Evolutionary conservation across 2,888 invertebrate species (phyloP), one percentile per base, ranked within the genome.

Genomic region (Platycheirus albimanus): DNA sequence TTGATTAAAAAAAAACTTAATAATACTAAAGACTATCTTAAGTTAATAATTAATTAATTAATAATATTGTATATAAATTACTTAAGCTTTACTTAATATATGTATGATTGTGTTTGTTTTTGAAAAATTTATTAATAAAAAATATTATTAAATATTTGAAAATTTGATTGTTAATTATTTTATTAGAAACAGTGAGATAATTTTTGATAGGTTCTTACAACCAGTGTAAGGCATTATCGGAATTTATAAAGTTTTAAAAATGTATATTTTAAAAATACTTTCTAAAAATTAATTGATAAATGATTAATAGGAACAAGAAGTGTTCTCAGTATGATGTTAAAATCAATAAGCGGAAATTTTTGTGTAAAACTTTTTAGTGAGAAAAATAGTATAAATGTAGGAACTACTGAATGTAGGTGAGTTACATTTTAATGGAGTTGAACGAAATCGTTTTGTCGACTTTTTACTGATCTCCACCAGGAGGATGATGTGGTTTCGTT

Each of bases 1-100:
- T 80, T 79, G 79, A 84, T 79, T 24, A 24, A 24, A 24, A 24
- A 80, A 72, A 79, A 70, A 7, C 36, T 61, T 52, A 78, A 66
- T 41, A 24, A 24, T 61, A 54, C 64, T 69, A 70, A n/a, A 74
- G 24, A 38, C 52, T 78, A 79, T 47, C 33, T 56, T 69, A 64
- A 67, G 24, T 51, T 49, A 41, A 75, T 69, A 45, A 24, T 17
- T n/a, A 30, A 19, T 64, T 41, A 49, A 63, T 72, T 41, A 24
- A 17, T 45, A 38, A 2, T 33, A 20, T 13, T 61, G 43, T 72
- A 72, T 69, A 79, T 79, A 79, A 79, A 79, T 74, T 74, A 78
- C 4, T 71, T 66, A 52, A 49, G 64, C 24, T 74, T 51, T 52
- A 58, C 78, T 79, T 84, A 84, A 74, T 33, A 43, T 54, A n/a